Conservation (phyloP, 2,113 vertebrate species). For the Myiagra hebetior region DNA sequence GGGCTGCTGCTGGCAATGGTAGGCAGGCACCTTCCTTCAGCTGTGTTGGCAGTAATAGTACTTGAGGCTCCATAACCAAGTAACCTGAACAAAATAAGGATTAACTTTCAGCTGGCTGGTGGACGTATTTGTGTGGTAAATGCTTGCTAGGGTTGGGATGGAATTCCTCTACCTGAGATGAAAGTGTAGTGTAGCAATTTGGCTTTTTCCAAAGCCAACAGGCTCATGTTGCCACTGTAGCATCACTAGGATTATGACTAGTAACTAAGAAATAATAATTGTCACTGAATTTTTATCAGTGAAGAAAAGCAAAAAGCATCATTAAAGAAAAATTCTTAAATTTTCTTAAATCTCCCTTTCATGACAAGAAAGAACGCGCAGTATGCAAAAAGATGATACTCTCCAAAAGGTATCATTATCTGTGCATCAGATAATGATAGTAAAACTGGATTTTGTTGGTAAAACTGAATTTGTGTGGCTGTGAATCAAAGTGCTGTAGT, state of each 20-base stretch:
- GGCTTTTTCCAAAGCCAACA: background rate
- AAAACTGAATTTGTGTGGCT: background rate
- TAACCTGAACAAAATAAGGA: background rate
- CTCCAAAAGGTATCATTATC: background rate
- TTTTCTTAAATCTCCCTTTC: background rate
- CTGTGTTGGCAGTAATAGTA: background rate
- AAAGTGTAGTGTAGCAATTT: background rate
- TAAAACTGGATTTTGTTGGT: background rate
- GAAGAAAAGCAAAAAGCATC: background rate
- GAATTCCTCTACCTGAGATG: background rate
- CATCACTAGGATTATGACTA: background rate
- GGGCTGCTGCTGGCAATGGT: background rate
- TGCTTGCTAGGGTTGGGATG: background rate
- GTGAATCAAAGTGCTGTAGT: background rate
- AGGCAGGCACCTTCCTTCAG: background rate
- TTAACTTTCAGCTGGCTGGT: background rate
- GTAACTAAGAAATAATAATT: background rate
- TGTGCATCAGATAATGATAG: background rate
- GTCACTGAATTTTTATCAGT: background rate
- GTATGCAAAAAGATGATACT: background rate
- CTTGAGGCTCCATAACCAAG: background rate
- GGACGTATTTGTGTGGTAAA: background rate
- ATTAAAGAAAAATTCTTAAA: background rate
- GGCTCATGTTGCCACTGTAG: background rate
- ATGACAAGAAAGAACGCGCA: background rate